Evolutionary conservation across 2,797 vertebrate species (phyloP).

Genomic region (Sebastes miniatus): DNA sequence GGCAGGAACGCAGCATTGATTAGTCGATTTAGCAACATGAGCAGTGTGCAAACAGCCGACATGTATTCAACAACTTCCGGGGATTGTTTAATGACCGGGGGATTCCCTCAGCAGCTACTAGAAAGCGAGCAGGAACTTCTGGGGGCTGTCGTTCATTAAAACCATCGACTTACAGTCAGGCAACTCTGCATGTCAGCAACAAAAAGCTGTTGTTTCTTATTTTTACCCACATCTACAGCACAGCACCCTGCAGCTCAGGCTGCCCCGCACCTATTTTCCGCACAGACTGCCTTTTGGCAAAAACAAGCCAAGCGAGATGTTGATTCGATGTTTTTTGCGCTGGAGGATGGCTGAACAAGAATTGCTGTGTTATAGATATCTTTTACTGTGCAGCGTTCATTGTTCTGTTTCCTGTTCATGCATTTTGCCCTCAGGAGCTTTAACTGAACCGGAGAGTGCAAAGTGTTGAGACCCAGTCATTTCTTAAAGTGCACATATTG

Average conservation of each 20-base stretch:
- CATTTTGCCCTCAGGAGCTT: slow-evolving; percentile 23
- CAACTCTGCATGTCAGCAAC: slow-evolving; percentile 50
- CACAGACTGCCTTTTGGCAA: slow-evolving; percentile 41
- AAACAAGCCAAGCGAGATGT: slow-evolving; percentile 45
- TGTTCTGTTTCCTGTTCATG: slow-evolving; percentile 17
- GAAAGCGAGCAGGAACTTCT: slow-evolving; percentile 44
- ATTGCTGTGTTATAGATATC: slow-evolving; percentile 32
- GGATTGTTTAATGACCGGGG: slow-evolving; percentile 41
- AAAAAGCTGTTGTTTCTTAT: slow-evolving; percentile 35
- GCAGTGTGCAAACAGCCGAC: slow-evolving; percentile 23
- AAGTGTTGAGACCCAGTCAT: slow-evolving; percentile 9
- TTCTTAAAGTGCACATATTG: slow-evolving; percentile 14
- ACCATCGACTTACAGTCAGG: slow-evolving; percentile 58
- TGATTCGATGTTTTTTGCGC: slow-evolving; percentile 28
- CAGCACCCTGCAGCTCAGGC: slow-evolving; percentile 27
- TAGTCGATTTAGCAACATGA: slow-evolving; percentile 52
- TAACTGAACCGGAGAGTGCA: slow-evolving; percentile 12
- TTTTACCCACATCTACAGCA: slow-evolving; percentile 21
- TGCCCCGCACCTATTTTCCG: slow-evolving; percentile 16
- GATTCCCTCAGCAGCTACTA: slow-evolving; percentile 42
- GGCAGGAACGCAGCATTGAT: slow-evolving; percentile 35
- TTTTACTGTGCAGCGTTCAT: slow-evolving; percentile 9
- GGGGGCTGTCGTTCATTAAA: slow-evolving; percentile 58
- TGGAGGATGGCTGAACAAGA: slow-evolving; percentile 45
- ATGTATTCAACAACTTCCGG: slow-evolving; percentile 40